A percentile compares a stretch with the other conserved stretches of the same genome.
These are phyloP conservation scores for Ascaphus truei DNA, from an alignment of 2,113 vertebrate genomes.

Conservation along the genomic window DNA sequence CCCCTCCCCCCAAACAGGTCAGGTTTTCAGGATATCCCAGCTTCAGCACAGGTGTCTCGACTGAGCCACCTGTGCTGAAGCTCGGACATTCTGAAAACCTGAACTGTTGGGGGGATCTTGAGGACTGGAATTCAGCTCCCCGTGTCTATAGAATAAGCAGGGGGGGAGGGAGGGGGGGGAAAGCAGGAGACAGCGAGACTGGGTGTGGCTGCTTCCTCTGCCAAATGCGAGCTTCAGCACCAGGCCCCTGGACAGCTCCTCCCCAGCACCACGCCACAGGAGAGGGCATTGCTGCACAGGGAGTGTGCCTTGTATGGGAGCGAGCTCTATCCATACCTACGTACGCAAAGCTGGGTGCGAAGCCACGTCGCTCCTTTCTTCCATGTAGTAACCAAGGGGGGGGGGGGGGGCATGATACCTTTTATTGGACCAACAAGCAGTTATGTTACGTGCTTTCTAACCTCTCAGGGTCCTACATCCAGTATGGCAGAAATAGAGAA, in stretches of 20 bases:
- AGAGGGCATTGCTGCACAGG: no score
- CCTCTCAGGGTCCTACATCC: no score
- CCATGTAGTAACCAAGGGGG: not conserved
- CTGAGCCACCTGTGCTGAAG: not conserved
- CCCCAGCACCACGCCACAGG: not conserved
- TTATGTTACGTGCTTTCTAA: not conserved
- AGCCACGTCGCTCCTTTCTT: no score
- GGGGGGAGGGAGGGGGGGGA: not conserved
- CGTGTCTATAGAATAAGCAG: not conserved
- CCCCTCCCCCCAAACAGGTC: no score
- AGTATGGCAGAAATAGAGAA: no score
- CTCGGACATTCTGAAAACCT: not conserved
- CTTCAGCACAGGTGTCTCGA: no score
- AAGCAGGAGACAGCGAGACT: not conserved
- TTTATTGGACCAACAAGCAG: not conserved
- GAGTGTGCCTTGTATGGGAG: no score
- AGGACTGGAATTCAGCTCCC: not conserved
- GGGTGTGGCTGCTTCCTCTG: not conserved
- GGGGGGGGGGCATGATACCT: not conserved
- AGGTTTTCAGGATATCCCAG: no score
- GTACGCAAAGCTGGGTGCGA: no score
- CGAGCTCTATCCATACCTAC: no score
- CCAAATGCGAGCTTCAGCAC: not conserved
- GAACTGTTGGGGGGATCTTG: not conserved
- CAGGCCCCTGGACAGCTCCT: not conserved